Conservation (phyloP, 2,113 vertebrate species). For the Heterotilapia buettikoferi region DNA sequence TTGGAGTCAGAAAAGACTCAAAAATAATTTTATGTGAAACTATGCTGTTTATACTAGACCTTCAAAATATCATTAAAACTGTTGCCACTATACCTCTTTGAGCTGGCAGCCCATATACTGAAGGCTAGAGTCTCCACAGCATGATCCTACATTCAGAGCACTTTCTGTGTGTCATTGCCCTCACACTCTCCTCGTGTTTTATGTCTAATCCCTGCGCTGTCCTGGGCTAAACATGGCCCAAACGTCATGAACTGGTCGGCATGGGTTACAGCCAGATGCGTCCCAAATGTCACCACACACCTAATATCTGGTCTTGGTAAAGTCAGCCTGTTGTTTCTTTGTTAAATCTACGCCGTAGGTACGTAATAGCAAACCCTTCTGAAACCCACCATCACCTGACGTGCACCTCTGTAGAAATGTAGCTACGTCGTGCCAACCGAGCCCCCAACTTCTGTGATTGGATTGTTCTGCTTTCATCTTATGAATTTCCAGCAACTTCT, state of each 20-base stretch:
- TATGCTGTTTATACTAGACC: not conserved
- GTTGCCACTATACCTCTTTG: not conserved
- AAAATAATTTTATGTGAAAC: not conserved
- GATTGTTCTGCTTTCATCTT: not conserved
- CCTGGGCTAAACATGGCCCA: not conserved
- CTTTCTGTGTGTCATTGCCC: not conserved
- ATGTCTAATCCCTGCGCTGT: not conserved
- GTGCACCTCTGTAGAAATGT: accelerated
- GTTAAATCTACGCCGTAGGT: accelerated
- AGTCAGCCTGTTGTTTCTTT: not conserved
- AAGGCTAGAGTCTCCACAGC: not conserved
- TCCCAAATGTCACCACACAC: not conserved
- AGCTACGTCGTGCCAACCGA: accelerated
- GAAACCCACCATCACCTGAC: not conserved
- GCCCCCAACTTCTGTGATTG: not conserved
- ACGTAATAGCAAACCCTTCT: not conserved
- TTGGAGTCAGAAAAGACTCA: accelerated
- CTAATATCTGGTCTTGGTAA: not conserved
- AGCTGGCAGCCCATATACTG: not conserved
- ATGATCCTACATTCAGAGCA: not conserved
- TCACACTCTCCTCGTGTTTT: not conserved
- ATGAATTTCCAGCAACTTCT: not conserved
- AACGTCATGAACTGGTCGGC: not conserved
- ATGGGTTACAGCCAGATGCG: accelerated
- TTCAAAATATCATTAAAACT: not conserved